These are phyloP conservation scores for Nannospalax galili DNA, from an alignment of 2,113 vertebrate genomes.

Conservation along the genomic window DNA sequence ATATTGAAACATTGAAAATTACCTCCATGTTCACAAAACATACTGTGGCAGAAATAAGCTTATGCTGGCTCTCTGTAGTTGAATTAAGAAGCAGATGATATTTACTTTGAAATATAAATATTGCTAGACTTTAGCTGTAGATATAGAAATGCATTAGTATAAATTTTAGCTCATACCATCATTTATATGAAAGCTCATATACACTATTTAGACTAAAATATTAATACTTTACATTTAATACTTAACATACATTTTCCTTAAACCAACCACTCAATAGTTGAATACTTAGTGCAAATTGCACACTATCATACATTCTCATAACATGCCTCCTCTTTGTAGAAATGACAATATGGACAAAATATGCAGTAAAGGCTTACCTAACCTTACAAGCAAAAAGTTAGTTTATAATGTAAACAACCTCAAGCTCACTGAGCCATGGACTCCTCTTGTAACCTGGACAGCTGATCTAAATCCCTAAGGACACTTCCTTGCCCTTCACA, in stretches of 20 bases:
- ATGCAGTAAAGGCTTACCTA: no score
- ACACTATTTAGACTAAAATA: neutral
- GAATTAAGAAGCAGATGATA: neutral
- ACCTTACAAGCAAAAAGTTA: no score
- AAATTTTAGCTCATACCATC: neutral
- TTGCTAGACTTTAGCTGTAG: neutral
- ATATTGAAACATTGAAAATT: constrained; percentile 5
- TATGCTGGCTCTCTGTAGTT: neutral
- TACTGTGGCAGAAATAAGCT: neutral
- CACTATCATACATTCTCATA: neutral
- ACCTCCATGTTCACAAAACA: neutral
- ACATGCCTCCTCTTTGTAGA: neutral
- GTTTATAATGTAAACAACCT: no score
- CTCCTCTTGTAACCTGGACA: no score
- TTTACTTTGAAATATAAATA: constrained; percentile 44
- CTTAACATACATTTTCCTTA: neutral
- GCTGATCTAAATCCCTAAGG: no score
- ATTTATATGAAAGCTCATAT: neutral
- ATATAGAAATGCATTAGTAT: neutral
- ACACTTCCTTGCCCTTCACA: no score
- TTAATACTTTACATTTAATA: neutral
- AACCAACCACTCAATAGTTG: neutral
- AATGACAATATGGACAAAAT: no score
- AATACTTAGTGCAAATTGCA: neutral
- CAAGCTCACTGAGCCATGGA: no score